phyloP scores from a whole-genome alignment of 2,113 vertebrate genomes.

The Cynocephalus volans region DNA sequence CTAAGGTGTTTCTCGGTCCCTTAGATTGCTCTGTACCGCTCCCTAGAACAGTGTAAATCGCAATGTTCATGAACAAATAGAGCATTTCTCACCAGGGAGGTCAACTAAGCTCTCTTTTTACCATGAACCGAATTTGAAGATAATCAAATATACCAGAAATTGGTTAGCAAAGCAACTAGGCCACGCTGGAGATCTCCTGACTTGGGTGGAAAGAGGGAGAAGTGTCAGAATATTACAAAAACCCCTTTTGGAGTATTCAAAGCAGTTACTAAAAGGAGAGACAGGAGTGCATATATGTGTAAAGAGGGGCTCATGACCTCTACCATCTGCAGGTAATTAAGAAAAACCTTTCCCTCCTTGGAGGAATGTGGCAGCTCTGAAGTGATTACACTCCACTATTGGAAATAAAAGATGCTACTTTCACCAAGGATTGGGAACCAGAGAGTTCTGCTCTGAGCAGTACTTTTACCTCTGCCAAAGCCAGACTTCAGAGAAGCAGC shows the following conservation, averaged over 20 bases:
- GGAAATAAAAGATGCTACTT: constrained; percentile 56
- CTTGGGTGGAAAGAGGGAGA: constrained; percentile 18
- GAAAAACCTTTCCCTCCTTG: constrained; percentile 42
- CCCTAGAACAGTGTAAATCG: neutral
- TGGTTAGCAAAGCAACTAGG: constrained; percentile 21
- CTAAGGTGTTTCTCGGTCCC: neutral
- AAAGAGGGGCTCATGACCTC: constrained; percentile 7
- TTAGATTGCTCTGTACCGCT: neutral
- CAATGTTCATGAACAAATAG: constrained; percentile 1
- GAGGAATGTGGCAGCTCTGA: neutral
- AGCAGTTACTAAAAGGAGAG: constrained; percentile 33
- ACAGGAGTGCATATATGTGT: neutral
- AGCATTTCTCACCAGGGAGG: constrained; percentile 20
- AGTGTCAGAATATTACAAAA: constrained; percentile 30
- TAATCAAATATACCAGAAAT: neutral
- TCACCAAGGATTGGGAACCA: neutral
- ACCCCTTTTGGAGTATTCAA: constrained; percentile 14
- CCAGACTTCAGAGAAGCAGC: constrained; percentile 53
- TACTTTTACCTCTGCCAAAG: constrained; percentile 15
- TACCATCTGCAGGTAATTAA: constrained; percentile 17
- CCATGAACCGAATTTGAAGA: constrained; percentile 17
- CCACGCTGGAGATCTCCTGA: constrained; percentile 11
- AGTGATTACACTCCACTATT: constrained; percentile 3
- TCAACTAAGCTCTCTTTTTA: neutral
- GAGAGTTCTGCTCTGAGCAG: neutral